Percentiles rank a stretch among this genome's conserved stretches.
Conservation (phyloP, 2,797 vertebrate species). For the Cephalopachus bancanus region DNA sequence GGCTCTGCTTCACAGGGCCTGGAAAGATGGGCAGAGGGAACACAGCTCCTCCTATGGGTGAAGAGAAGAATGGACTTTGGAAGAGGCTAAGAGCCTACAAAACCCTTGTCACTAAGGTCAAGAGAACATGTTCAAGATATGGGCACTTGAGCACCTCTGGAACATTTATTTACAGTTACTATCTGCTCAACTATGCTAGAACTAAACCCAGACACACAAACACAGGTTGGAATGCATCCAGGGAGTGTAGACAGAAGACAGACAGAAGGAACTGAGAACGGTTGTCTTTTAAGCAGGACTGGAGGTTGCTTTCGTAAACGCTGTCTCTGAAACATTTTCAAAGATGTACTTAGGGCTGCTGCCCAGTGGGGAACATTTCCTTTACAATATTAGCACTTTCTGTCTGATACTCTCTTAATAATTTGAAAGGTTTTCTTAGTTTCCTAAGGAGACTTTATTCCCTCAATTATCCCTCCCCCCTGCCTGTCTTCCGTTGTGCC, state of each 20-base stretch:
- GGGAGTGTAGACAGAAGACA: background rate
- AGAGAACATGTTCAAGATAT: background rate
- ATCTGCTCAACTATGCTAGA: background rate
- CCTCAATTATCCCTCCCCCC: background rate
- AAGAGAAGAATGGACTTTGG: background rate
- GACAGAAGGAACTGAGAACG: background rate
- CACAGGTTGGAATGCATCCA: background rate
- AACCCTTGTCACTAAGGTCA: background rate
- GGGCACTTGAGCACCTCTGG: background rate
- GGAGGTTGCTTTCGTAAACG: background rate
- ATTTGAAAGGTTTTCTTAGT: background rate
- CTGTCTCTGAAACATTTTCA: background rate
- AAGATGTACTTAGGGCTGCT: background rate
- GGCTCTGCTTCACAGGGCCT: background rate
- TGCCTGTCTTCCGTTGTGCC: background rate
- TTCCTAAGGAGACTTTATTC: constrained; percentile 3
- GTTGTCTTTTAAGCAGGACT: constrained; percentile 11
- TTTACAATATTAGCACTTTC: background rate
- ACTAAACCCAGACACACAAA: background rate
- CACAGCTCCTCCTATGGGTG: constrained; percentile 45
- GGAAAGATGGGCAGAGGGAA: background rate
- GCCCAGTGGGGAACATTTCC: background rate
- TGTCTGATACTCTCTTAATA: background rate
- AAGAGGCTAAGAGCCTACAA: background rate
- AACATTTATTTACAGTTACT: background rate